phyloP scores from a whole-genome alignment of 2,113 vertebrate species.

The Carollia perspicillata region DNA sequence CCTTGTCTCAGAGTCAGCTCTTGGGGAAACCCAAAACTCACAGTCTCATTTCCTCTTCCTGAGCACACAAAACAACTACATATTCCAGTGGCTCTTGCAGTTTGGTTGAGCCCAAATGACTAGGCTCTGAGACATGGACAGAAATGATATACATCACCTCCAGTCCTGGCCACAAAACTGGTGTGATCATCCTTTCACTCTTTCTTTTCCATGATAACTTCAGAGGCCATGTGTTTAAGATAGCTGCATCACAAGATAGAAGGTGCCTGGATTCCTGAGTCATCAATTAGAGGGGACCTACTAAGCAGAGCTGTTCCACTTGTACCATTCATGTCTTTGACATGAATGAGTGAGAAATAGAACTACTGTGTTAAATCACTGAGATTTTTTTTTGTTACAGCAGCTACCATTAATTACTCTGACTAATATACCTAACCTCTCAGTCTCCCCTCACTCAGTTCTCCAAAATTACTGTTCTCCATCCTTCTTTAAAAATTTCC shows the following conservation, averaged over 20 bases:
- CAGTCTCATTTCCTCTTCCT: background rate
- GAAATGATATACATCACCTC: background rate
- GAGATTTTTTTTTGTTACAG: background rate
- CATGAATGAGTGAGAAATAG: background rate
- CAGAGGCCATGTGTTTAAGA: background rate
- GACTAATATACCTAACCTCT: background rate
- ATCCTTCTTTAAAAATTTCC: background rate
- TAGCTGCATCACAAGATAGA: background rate
- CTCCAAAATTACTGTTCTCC: background rate
- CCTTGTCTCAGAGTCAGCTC: background rate
- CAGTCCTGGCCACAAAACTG: background rate
- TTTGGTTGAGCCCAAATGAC: background rate
- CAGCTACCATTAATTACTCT: background rate
- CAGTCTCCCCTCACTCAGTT: background rate
- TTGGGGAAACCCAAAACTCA: background rate
- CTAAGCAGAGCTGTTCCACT: background rate
- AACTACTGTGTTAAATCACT: background rate
- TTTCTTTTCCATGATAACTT: background rate
- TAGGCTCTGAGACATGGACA: background rate
- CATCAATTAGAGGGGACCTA: background rate
- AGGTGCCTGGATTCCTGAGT: background rate
- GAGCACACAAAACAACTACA: background rate
- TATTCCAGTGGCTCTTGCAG: background rate
- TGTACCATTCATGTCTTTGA: background rate
- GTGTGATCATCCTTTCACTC: background rate